Evolutionary conservation across 2,113 vertebrate genomes (phyloP), one percentile per base, ranked within the genome.

Genomic region (Mirounga angustirostris): DNA sequence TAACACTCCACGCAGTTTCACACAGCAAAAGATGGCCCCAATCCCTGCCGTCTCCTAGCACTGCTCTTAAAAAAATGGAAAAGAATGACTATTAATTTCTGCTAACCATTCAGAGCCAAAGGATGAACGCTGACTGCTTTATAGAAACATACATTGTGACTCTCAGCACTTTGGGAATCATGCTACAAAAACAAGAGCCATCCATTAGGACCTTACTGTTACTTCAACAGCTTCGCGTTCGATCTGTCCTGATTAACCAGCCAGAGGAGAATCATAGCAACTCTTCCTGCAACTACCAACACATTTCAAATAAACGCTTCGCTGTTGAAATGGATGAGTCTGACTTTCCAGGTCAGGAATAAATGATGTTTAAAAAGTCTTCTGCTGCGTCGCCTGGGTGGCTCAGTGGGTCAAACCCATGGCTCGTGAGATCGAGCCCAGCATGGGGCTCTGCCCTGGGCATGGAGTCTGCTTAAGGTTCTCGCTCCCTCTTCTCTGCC

Each of bases 151-250:
- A 54, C 33, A 9, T 14, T 21, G 26, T 28, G 30, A 69, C 28
- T 22, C 65, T 59, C 18, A 13, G 59, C 30, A 22, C 13, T 40
- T 16, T 22, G 46, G 61, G 30, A 33, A 19, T 10, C 13, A 21
- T 2, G 22, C 5, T 30, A 22, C 24, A 18, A n/a, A 58, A 1
- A 7, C 1, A 10, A 4, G 3, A 43, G 21, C 22, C 54, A 0
- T 18, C 52, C 14, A 3, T 12, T 4, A 24, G 24, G 65, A 36
- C 8, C 5, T 50, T 1, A 6, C 18, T 9, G 2, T 15, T 4
- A 15, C 28, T 67, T 8, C n/a, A 13, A 67, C 13, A 26, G 92
- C 78, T n/a, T 16, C 30, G 28, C 14, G 2, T 19, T 92, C 22
- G 33, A 56, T 1, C 14, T 1, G 2, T 18, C 15, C 80, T 18